Evolutionary conservation across 2,888 invertebrate genomes (phyloP).

Genomic region (Notodonta dromedarius): DNA sequence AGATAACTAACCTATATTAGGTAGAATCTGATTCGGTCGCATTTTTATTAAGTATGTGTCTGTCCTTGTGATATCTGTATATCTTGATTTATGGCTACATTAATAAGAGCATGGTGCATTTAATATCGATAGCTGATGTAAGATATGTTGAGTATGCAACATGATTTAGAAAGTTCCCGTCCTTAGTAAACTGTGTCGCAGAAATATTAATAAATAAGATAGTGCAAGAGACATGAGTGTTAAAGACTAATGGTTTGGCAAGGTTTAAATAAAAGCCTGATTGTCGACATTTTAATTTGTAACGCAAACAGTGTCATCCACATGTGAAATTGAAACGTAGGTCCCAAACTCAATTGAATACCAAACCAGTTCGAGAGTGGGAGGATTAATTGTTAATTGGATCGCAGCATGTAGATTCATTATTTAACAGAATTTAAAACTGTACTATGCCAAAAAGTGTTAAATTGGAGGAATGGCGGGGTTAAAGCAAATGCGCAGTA

Average conservation of each 20-base stretch:
- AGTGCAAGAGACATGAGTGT: background rate
- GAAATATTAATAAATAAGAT: background rate
- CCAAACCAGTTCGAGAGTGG: slow-evolving; percentile 55
- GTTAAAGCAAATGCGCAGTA: slow-evolving; percentile 39
- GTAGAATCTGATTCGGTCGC: background rate
- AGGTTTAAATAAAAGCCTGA: slow-evolving; percentile 56
- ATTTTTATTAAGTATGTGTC: background rate
- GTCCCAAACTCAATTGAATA: slow-evolving; percentile 66
- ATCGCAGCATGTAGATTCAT: slow-evolving; percentile 67
- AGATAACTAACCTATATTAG: background rate
- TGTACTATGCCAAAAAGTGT: slow-evolving; percentile 49
- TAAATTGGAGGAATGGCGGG: slow-evolving; percentile 52
- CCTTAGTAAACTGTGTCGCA: too few relatives aligned
- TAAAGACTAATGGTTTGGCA: slow-evolving; percentile 36
- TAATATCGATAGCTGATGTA: too few relatives aligned
- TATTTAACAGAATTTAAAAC: slow-evolving; percentile 63
- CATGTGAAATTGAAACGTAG: slow-evolving; percentile 67
- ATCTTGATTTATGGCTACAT: too few relatives aligned
- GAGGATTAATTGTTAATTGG: slow-evolving; percentile 77
- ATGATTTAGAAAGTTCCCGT: too few relatives aligned
- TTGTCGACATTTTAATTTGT: slow-evolving; percentile 65
- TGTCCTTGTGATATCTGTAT: too few relatives aligned
- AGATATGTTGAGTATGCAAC: too few relatives aligned
- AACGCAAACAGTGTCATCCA: slow-evolving; percentile 65
- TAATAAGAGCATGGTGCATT: too few relatives aligned